phyloP scores from a whole-genome alignment of 1,140 invertebrate genomes.

The Drosophila pruinosa region DNA sequence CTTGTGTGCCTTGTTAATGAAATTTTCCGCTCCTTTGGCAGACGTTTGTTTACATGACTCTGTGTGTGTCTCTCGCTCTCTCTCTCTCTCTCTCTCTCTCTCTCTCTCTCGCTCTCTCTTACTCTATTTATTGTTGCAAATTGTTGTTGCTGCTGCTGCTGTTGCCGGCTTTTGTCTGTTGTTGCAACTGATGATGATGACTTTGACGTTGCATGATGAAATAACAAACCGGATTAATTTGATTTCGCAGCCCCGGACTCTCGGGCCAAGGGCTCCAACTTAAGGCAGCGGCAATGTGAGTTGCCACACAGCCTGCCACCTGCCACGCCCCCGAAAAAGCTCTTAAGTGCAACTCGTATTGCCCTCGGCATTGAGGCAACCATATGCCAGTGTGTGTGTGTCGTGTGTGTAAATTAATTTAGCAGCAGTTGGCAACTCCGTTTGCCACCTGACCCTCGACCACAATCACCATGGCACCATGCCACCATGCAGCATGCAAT shows the following conservation, averaged over 20 bases:
- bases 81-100: slow-evolving; percentile 7
- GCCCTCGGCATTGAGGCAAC: slow-evolving; percentile 12
- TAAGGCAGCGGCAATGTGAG: slow-evolving; percentile 14
- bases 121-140: slow-evolving; percentile 78
- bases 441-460: slow-evolving; percentile 7
- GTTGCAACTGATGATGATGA: slow-evolving; percentile 79
- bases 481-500: neutral
- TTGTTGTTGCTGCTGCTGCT: slow-evolving; percentile 50
- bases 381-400: neutral
- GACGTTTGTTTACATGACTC: slow-evolving; percentile 48
- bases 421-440: slow-evolving; percentile 49
- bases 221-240: slow-evolving; percentile 81
- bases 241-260: slow-evolving; percentile 56
- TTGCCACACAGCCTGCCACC: neutral
- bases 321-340: slow-evolving; percentile 24
- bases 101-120: slow-evolving; percentile 11
- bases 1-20: slow-evolving; percentile 79
- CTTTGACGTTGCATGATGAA: slow-evolving; percentile 80
- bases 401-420: slow-evolving; percentile 61
- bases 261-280: slow-evolving; percentile 6
- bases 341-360: slow-evolving; percentile 37
- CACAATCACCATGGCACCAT: neutral
- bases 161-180: slow-evolving; percentile 68
- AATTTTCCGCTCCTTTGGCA: slow-evolving; percentile 77
- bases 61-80: slow-evolving; percentile 19